Conservation (phyloP, 2,113 vertebrate genomes). For the Percopsis transmontana region DNA sequence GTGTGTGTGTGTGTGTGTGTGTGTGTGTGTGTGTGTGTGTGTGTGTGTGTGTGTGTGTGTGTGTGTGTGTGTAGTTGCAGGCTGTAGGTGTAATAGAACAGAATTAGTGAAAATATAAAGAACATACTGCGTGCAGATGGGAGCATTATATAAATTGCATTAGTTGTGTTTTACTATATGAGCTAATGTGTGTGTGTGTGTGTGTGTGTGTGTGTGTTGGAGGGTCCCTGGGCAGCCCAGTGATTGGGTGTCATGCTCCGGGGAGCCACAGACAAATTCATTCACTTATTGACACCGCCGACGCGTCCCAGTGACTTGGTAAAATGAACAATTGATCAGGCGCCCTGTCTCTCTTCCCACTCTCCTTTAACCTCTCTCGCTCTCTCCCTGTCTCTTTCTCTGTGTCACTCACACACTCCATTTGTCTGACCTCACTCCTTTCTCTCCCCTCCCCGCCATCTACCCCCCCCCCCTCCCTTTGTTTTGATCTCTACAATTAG, state of each 20-base stretch:
- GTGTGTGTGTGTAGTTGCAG: constrained; percentile 11
- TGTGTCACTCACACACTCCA: constrained; percentile 6
- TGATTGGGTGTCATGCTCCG: constrained; percentile 75
- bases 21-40: not conserved
- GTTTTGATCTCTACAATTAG: constrained; percentile 50
- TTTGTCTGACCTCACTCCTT: constrained; percentile 61
- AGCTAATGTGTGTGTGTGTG: constrained; percentile 10
- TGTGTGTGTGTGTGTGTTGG: constrained; percentile 42
- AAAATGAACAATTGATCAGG: constrained; percentile 94
- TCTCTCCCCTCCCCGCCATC: constrained; percentile 18
- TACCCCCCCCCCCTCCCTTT: not conserved
- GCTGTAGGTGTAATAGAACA: no score
- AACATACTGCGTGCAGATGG: no score
- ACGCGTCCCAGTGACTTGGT: constrained; percentile 87
- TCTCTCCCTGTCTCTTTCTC: constrained; percentile 31
- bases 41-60: constrained; percentile 17
- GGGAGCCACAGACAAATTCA: constrained; percentile 81
- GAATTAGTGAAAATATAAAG: no score
- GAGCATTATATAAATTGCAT: not conserved
- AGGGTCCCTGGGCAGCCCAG: constrained; percentile 56
- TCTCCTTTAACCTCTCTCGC: constrained; percentile 11
- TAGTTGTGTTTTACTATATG: not conserved
- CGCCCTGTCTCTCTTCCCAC: constrained; percentile 41
- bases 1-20: not conserved
- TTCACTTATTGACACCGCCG: constrained; percentile 87